phyloP scores from a whole-genome alignment of 2,113 vertebrate genomes.

The Gulo gulo region DNA sequence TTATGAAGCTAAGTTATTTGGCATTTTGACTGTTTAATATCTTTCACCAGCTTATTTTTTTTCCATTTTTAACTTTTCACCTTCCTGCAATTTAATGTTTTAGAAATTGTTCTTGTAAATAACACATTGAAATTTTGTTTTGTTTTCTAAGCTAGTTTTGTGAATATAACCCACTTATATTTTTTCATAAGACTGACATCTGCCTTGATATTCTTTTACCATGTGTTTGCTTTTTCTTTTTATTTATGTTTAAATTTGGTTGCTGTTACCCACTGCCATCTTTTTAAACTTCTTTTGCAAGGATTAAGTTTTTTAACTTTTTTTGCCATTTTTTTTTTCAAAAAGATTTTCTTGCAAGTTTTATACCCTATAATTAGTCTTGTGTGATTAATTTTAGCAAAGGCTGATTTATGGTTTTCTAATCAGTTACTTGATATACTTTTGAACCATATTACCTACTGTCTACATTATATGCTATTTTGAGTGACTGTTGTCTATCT shows the following conservation, averaged over 20 bases:
- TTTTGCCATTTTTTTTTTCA: not conserved
- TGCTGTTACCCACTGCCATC: not conserved
- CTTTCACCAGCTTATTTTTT: not conserved
- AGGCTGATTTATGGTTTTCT: not conserved
- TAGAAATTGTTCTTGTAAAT: not conserved
- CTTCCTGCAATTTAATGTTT: not conserved
- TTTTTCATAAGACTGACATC: not conserved
- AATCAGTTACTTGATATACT: not conserved
- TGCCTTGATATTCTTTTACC: not conserved
- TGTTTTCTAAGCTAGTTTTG: not conserved
- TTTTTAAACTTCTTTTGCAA: not conserved
- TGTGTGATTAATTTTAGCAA: not conserved
- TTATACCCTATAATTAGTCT: not conserved
- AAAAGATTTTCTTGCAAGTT: not conserved
- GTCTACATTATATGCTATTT: not conserved
- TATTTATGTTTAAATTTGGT: not conserved
- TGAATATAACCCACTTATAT: not conserved
- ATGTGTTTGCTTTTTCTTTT: not conserved
- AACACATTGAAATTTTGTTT: not conserved
- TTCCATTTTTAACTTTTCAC: not conserved
- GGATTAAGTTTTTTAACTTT: not conserved
- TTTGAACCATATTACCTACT: not conserved
- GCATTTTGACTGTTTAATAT: not conserved
- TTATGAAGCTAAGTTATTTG: not conserved
- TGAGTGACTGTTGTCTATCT: not conserved